A percentile compares a stretch with the other conserved stretches of the same genome.
phyloP scores from a whole-genome alignment of 2,797 vertebrate species.

The Melanotaenia maccullochi region DNA sequence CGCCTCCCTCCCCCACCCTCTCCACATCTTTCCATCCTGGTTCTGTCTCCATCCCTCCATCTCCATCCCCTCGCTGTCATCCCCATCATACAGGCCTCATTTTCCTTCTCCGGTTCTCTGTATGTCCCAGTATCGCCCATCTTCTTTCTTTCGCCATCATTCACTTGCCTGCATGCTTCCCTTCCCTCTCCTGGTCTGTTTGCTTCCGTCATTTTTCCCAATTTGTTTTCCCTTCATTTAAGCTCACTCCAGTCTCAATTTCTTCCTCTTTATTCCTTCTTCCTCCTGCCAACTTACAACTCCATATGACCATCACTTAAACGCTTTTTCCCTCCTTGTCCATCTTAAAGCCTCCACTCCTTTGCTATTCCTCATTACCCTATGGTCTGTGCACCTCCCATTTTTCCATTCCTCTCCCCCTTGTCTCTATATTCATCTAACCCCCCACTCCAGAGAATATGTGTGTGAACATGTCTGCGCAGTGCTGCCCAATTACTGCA shows the following conservation, averaged over 20 bases:
- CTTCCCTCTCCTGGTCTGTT: slow-evolving; percentile 24
- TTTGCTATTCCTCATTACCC: slow-evolving; percentile 62
- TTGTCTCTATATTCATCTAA: slow-evolving; percentile 67
- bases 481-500: slow-evolving; percentile 78
- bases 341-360: slow-evolving; percentile 42
- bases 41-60: slow-evolving; percentile 27
- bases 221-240: slow-evolving; percentile 10
- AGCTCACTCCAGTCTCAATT: neutral
- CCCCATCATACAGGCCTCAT: slow-evolving; percentile 42
- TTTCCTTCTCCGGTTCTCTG: neutral
- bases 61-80: slow-evolving; percentile 46
- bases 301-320: slow-evolving; percentile 39
- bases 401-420: slow-evolving; percentile 62
- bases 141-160: slow-evolving; percentile 28
- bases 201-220: slow-evolving; percentile 22
- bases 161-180: slow-evolving; percentile 17
- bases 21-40: slow-evolving; percentile 44
- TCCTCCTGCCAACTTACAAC: slow-evolving; percentile 8
- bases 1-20: slow-evolving; percentile 57
- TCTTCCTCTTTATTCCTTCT: neutral
- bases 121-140: slow-evolving; percentile 24
- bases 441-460: slow-evolving; percentile 66
- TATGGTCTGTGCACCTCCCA: slow-evolving; percentile 51
- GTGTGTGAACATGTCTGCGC: slow-evolving; percentile 69
- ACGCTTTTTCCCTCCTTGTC: slow-evolving; percentile 59